Conservation (phyloP, 2,888 invertebrate species). For the Beris chalybata region DNA sequence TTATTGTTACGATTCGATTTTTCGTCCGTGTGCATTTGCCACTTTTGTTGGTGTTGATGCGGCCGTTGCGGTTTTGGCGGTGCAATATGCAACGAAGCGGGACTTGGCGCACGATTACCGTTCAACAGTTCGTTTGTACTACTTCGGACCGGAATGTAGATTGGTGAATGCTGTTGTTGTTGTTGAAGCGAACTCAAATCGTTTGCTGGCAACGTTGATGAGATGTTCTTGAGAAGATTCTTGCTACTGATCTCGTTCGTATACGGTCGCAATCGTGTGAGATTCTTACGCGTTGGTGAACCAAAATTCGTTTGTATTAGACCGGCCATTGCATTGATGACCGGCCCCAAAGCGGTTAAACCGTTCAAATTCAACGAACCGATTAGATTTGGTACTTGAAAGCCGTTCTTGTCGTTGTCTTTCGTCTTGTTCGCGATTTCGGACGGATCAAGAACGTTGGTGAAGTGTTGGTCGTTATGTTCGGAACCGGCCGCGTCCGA, state of each 20-base stretch:
- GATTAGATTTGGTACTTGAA: constrained; percentile 44
- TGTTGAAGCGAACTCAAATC: not conserved
- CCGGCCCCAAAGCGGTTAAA: constrained; percentile 59
- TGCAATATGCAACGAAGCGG: constrained; percentile 45
- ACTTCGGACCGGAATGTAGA: constrained; percentile 49
- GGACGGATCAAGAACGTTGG: not conserved
- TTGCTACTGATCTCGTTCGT: constrained; percentile 24
- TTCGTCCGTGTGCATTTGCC: constrained; percentile 37
- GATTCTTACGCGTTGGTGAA: not conserved
- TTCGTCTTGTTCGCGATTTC: constrained; percentile 49
- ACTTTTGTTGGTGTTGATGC: constrained; percentile 16
- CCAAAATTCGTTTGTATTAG: constrained; percentile 63
- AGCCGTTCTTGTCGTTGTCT: constrained; percentile 35
- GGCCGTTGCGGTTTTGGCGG: constrained; percentile 36
- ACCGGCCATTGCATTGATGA: constrained; percentile 72
- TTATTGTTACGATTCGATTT: constrained; percentile 58
- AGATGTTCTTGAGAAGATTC: constrained; percentile 26
- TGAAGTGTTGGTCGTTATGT: constrained; percentile 38
- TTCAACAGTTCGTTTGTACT: not conserved
- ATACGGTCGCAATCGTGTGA: not conserved
- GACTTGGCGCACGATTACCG: constrained; percentile 9
- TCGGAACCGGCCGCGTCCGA: constrained; percentile 43
- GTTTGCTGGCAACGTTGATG: not conserved
- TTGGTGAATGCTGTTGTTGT: constrained; percentile 45
- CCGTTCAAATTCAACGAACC: constrained; percentile 47